These are phyloP conservation scores for Charaxes varanes DNA, from an alignment of 1,140 invertebrate genomes.

Conservation along the genomic window DNA sequence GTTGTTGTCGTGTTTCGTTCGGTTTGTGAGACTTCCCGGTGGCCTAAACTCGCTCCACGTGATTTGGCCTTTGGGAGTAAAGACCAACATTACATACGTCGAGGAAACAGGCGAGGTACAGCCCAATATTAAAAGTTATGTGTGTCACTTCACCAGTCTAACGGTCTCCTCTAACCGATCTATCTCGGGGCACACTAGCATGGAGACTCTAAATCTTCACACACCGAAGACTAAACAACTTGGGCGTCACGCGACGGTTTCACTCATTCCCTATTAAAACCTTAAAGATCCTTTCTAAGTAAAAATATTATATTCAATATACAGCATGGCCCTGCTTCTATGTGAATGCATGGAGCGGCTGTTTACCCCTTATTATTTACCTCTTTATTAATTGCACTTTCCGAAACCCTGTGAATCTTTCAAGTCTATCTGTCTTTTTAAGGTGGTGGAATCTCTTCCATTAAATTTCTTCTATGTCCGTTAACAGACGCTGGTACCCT, in stretches of 20 bases:
- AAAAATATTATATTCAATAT: no score
- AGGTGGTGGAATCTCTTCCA: constrained; percentile 62
- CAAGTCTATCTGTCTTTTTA: constrained; percentile 55
- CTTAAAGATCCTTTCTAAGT: constrained; percentile 33
- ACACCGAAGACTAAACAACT: constrained; percentile 52
- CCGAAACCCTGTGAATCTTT: constrained; percentile 28
- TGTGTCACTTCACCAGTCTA: constrained; percentile 69
- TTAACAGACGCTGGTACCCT: constrained; percentile 46
- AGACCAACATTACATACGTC: no score
- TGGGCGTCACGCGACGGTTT: constrained; percentile 46
- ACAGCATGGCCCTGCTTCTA: constrained; percentile 3
- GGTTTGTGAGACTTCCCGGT: no score
- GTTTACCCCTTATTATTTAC: constrained; percentile 14
- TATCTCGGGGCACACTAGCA: constrained; percentile 72
- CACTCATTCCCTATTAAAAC: constrained; percentile 41
- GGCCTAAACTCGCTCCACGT: no score
- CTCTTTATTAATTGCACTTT: constrained; percentile 33
- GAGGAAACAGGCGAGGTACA: constrained; percentile 91
- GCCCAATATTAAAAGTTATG: constrained; percentile 57
- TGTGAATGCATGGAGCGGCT: constrained; percentile 11
- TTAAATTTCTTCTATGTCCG: constrained; percentile 44
- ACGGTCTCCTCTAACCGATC: constrained; percentile 72
- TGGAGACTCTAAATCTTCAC: constrained; percentile 50
- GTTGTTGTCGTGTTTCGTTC: no score
- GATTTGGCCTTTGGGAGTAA: no score